Base-by-base conservation (phyloP, 2,888 invertebrate genomes). In the Petrolisthes manimaculis region DNA sequence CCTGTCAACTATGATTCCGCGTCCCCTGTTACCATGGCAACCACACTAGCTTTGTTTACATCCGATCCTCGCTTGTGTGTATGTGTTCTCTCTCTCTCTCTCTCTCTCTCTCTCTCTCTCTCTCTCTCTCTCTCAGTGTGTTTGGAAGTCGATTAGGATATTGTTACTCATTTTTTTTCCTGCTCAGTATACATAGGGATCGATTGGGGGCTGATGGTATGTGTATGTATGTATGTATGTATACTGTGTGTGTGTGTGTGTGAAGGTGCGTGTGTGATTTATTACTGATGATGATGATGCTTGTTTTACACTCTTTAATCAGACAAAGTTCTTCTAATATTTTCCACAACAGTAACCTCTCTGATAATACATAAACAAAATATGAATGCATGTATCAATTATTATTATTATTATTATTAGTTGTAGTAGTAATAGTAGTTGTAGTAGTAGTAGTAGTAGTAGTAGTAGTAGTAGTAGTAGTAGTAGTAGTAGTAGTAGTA, bases 401-500 rank as follows among this genome's bases (percentile, higher is more conserved):
- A 9, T 5, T 74, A n/a, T n/a, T n/a, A n/a, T n/a, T n/a, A n/a
- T n/a, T n/a, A n/a, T n/a, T n/a, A n/a, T n/a, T n/a, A n/a, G n/a
- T n/a, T n/a, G n/a, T n/a, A n/a, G n/a, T n/a, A n/a, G n/a, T n/a
- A n/a, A n/a, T n/a, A n/a, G n/a, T n/a, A n/a, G n/a, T n/a, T n/a
- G n/a, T n/a, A n/a, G n/a, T n/a, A n/a, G n/a, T n/a, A n/a, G n/a
- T n/a, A 37, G 75, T 75, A 37, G 75, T 75, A 37, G 75, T 75
- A 37, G 75, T 75, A 37, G 75, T 75, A 37, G 75, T 75, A 37
- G 75, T 75, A 37, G 75, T 75, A 37, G 75, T 75, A 37, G 37
- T 75, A 75, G 75, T 75, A 75, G 75, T 75, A 75, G 75, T 75
- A 37, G 75, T 75, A 37, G 75, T 75, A 4, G 75, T 75, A 37